Evolutionary conservation across 1,140 invertebrate species (phyloP).

Genomic region (Philotrypesis tridentata): DNA sequence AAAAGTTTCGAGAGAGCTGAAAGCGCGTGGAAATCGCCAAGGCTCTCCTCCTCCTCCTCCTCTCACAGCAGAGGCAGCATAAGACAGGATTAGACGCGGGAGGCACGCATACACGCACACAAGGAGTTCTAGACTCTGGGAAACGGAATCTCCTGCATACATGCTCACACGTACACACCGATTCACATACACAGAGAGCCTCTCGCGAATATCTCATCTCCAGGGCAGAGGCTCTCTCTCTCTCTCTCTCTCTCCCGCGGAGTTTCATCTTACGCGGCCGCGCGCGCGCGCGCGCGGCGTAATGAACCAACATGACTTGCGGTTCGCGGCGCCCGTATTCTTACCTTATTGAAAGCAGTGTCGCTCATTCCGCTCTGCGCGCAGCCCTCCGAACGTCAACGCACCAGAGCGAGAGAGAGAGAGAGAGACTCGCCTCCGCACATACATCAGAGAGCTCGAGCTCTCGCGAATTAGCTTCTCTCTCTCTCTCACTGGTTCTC

Average conservation of each 20-base stretch:
- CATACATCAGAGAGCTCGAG: not conserved
- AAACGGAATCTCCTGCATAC: not conserved
- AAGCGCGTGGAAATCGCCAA: not conserved
- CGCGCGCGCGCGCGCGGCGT: constrained; percentile 63
- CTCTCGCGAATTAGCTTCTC: not conserved
- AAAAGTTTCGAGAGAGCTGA: not conserved
- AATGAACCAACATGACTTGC: constrained; percentile 72
- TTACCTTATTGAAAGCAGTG: constrained; percentile 72
- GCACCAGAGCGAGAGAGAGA: not conserved
- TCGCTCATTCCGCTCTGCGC: constrained; percentile 64
- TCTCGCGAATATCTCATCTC: not conserved
- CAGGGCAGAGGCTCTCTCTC: not conserved
- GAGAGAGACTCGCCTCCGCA: not conserved
- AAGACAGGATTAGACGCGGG: not conserved
- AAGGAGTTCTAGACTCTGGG: not conserved
- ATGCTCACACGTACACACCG: not conserved
- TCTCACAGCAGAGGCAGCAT: too few relatives aligned
- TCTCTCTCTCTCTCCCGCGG: constrained; percentile 35
- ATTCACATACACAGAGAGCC: not conserved
- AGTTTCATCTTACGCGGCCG: constrained; percentile 67
- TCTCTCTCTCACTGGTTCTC: too few relatives aligned
- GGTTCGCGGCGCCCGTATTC: constrained; percentile 67
- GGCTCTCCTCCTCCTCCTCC: too few relatives aligned
- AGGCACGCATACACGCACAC: not conserved
- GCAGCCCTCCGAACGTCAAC: constrained; percentile 23